These are phyloP conservation scores for Epinotia ramella DNA, from an alignment of 2,888 invertebrate species.

Conservation along the genomic window DNA sequence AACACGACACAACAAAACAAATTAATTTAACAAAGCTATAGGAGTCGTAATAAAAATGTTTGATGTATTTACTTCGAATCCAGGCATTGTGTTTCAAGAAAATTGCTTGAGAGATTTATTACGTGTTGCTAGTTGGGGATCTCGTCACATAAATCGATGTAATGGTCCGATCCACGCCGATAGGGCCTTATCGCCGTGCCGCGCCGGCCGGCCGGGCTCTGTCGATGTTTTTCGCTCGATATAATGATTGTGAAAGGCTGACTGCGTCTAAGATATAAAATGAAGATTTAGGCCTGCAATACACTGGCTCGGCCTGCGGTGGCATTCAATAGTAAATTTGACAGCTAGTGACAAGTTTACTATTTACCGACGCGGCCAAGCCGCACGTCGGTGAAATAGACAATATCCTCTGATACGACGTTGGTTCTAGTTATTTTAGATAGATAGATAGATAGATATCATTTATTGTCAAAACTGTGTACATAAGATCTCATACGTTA, in stretches of 20 bases:
- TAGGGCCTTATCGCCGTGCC: slow-evolving; percentile 67
- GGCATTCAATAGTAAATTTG: no score
- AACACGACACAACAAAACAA: slow-evolving; percentile 57
- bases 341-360: no score
- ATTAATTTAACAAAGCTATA: slow-evolving; percentile 60
- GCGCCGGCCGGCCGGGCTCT: slow-evolving; percentile 58
- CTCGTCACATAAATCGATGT: slow-evolving; percentile 74
- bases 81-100: slow-evolving; percentile 58
- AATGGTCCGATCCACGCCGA: slow-evolving; percentile 68
- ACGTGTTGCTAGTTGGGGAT: slow-evolving; percentile 65
- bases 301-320: no score
- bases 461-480: no score
- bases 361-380: no score
- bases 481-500: no score
- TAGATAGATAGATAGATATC: no score
- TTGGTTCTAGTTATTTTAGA: not conserved
- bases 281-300: slow-evolving; percentile 46
- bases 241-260: slow-evolving; percentile 72
- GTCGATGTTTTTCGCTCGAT: slow-evolving; percentile 58
- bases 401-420: slow-evolving; percentile 60
- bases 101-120: slow-evolving; percentile 70
- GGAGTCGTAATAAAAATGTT: slow-evolving; percentile 52
- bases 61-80: slow-evolving; percentile 57
- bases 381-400: slow-evolving; percentile 56
- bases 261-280: slow-evolving; percentile 53